Evolutionary conservation across 2,888 invertebrate species (phyloP).

Genomic region (Rotaria magnacalcarata): DNA sequence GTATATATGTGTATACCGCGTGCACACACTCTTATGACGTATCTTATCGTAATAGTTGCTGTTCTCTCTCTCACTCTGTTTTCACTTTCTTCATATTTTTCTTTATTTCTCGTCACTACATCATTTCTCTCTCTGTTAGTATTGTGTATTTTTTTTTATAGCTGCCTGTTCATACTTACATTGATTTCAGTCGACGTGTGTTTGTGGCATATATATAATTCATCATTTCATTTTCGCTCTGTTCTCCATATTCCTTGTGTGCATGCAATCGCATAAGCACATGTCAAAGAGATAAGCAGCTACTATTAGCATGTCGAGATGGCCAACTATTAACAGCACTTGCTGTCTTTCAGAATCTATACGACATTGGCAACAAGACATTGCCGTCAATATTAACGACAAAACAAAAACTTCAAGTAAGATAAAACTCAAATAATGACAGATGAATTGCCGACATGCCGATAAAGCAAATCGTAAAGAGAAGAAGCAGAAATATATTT

Average conservation of each 20-base stretch:
- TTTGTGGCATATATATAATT: slow-evolving; percentile 14
- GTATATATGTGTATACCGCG: background rate
- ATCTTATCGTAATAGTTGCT: slow-evolving; percentile 26
- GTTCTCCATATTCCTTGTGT: background rate
- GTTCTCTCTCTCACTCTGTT: background rate
- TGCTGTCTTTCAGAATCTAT: background rate
- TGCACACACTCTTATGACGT: background rate
- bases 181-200: slow-evolving; percentile 13
- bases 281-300: slow-evolving; percentile 20
- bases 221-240: slow-evolving; percentile 10
- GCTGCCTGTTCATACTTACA: background rate
- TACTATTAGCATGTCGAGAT: slow-evolving; percentile 13
- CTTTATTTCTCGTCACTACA: background rate
- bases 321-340: background rate
- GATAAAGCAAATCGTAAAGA: slow-evolving; percentile 14
- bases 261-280: background rate
- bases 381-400: background rate
- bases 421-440: slow-evolving; percentile 4
- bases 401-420: slow-evolving; percentile 10
- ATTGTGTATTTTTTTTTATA: background rate
- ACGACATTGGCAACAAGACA: background rate
- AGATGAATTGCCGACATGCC: background rate
- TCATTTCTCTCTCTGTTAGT: background rate
- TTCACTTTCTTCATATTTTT: background rate
- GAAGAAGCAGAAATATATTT: background rate